These are phyloP conservation scores for Eulemur albifrons DNA, from an alignment of 2,797 vertebrate species.

Conservation along the genomic window DNA sequence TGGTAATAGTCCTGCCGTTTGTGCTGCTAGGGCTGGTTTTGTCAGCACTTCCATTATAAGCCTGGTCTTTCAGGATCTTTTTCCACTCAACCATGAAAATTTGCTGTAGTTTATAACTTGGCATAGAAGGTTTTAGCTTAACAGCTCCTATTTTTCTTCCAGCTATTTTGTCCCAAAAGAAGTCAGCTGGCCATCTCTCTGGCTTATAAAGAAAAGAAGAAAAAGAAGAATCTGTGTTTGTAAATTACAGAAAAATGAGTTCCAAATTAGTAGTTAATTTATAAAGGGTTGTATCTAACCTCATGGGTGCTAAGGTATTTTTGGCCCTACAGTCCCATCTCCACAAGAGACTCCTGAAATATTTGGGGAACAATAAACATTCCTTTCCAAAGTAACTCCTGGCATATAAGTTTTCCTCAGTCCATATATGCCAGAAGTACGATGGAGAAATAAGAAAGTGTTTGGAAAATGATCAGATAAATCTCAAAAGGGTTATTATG, in stretches of 20 bases:
- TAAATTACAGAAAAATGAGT: conserved; percentile 5
- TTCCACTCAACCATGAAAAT: conserved; percentile 73
- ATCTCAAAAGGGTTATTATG: background rate
- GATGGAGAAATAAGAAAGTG: background rate
- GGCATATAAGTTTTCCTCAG: background rate
- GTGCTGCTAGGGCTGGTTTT: conserved; percentile 55
- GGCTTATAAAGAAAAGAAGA: conserved; percentile 45
- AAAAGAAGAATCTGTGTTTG: background rate
- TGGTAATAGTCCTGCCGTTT: conserved; percentile 67
- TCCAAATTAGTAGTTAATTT: conserved; percentile 29
- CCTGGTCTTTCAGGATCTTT: conserved; percentile 61
- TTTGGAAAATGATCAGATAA: background rate
- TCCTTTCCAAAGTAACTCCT: background rate
- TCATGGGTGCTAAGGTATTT: background rate
- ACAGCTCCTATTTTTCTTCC: conserved; percentile 71
- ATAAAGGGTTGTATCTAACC: background rate
- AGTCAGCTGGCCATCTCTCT: conserved; percentile 65
- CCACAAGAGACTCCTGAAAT: background rate
- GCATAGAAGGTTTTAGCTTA: conserved; percentile 75
- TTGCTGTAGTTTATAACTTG: conserved; percentile 75
- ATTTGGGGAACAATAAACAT: background rate
- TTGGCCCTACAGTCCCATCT: background rate
- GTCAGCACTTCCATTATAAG: conserved; percentile 70
- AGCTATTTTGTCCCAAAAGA: conserved; percentile 71
- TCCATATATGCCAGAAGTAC: background rate